Percentiles rank a stretch among this genome's conserved stretches.
These are phyloP conservation scores for Camptogramma bilineatum DNA, from an alignment of 2,888 invertebrate species.

Conservation along the genomic window DNA sequence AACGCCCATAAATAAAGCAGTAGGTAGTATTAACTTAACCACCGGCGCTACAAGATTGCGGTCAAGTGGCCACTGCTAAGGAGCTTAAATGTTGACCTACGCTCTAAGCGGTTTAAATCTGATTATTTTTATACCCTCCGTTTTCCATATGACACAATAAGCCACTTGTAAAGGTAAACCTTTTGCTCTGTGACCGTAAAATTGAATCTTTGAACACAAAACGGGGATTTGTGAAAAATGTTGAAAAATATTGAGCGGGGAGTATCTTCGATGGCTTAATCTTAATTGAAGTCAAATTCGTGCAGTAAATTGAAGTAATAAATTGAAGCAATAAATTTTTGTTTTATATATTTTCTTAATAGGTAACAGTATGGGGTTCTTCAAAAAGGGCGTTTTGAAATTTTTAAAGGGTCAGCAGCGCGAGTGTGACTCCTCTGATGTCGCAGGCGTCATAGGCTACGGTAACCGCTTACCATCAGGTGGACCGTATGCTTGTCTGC, in stretches of 20 bases:
- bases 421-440: too few relatives aligned
- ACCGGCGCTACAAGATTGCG: constrained; percentile 52
- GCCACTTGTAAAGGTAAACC: constrained; percentile 42
- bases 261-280: neutral
- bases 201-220: constrained; percentile 11
- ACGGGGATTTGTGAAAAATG: neutral
- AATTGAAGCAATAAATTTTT: too few relatives aligned
- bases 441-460: too few relatives aligned
- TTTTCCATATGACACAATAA: constrained; percentile 52
- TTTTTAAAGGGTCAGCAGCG: too few relatives aligned
- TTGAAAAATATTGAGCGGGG: neutral
- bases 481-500: too few relatives aligned
- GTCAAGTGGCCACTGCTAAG: constrained; percentile 71
- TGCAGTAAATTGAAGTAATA: too few relatives aligned
- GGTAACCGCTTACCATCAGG: too few relatives aligned
- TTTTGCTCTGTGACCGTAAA: constrained; percentile 17
- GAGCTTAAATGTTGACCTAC: constrained; percentile 65
- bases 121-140: constrained; percentile 63
- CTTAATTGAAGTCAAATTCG: too few relatives aligned
- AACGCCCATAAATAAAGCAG: constrained; percentile 1
- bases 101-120: constrained; percentile 63
- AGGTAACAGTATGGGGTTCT: too few relatives aligned
- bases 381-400: too few relatives aligned
- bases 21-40: constrained; percentile 1
- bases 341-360: too few relatives aligned